A percentile compares a stretch with the other conserved stretches of the same genome.
phyloP scores from a whole-genome alignment of 2,888 invertebrate genomes.

The Schizotus pectinicornis region DNA sequence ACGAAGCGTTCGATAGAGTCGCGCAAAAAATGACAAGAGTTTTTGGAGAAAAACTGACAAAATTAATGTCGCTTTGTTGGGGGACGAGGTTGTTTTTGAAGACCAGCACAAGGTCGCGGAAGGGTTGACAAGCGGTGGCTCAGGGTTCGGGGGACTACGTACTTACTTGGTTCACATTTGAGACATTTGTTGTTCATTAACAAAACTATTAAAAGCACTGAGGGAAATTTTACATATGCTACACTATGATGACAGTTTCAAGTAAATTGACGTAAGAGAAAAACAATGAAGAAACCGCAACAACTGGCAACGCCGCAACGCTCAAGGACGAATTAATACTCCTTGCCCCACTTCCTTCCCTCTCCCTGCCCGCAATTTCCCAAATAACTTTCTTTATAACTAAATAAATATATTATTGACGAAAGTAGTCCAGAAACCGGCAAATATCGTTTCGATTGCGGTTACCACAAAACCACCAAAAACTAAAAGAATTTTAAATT shows the following conservation, averaged over 20 bases:
- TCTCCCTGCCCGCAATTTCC: background rate
- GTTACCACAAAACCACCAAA: no score
- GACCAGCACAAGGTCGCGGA: background rate
- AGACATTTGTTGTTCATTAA: slow-evolving; percentile 33
- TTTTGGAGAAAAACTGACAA: no score
- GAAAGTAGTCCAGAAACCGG: no score
- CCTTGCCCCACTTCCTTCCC: slow-evolving; percentile 2
- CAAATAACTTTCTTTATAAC: no score
- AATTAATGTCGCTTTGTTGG: background rate
- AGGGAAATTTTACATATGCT: slow-evolving; percentile 30
- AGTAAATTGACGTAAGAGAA: slow-evolving; percentile 26
- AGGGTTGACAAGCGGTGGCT: background rate
- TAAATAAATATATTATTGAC: no score
- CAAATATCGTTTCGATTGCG: no score
- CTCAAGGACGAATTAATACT: slow-evolving; percentile 6
- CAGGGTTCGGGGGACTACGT: background rate
- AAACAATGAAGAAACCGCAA: slow-evolving; percentile 11
- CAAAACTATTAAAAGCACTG: slow-evolving; percentile 12
- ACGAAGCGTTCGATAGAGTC: background rate
- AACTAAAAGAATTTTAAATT: no score
- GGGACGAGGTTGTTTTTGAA: background rate
- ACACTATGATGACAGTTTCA: slow-evolving; percentile 30
- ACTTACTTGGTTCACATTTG: slow-evolving; percentile 37
- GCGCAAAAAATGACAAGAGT: background rate
- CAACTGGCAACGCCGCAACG: slow-evolving; percentile 14